Percentiles rank a stretch among this genome's conserved stretches.
These are phyloP conservation scores for Eretmocerus hayati DNA, from an alignment of 2,888 invertebrate genomes.

Conservation along the genomic window DNA sequence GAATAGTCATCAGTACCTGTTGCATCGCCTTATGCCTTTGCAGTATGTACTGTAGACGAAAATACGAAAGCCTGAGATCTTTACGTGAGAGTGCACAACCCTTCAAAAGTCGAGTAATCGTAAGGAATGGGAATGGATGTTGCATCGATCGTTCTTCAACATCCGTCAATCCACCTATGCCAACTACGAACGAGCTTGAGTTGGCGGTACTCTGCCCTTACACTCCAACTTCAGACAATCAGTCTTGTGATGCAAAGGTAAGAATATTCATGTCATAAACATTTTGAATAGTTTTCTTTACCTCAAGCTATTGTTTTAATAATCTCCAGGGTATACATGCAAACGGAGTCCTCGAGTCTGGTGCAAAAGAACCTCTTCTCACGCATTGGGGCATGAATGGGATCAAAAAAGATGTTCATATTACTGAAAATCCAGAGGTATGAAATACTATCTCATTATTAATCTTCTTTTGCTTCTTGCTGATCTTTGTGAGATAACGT, in stretches of 20 bases:
- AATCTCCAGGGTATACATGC: conserved; percentile 9
- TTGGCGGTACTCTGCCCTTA: conserved; percentile 43
- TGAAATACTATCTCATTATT: no score
- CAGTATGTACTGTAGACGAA: conserved; percentile 41
- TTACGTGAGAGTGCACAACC: conserved; percentile 35
- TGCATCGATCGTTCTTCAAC: conserved; percentile 38
- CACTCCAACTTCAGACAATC: conserved; percentile 37
- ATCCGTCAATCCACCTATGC: conserved; percentile 35
- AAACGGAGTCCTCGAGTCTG: conserved; percentile 38
- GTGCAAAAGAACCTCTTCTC: conserved; percentile 47
- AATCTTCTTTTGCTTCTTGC: no score
- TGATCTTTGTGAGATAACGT: no score
- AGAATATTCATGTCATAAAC: neutral
- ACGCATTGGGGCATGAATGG: conserved; percentile 37
- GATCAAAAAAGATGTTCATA: conserved; percentile 51
- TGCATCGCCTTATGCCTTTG: conserved; percentile 45
- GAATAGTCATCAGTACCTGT: conserved; percentile 44
- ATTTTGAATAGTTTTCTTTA: neutral
- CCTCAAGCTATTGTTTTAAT: neutral
- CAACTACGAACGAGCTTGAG: conserved; percentile 40
- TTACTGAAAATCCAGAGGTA: conserved; percentile 65
- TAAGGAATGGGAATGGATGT: conserved; percentile 39
- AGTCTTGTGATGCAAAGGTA: conserved; percentile 56
- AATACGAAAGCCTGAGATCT: conserved; percentile 37
- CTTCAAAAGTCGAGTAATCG: conserved; percentile 31